Evolutionary conservation across 2,113 vertebrate species (phyloP).

Genomic region (Saccopteryx bilineata): DNA sequence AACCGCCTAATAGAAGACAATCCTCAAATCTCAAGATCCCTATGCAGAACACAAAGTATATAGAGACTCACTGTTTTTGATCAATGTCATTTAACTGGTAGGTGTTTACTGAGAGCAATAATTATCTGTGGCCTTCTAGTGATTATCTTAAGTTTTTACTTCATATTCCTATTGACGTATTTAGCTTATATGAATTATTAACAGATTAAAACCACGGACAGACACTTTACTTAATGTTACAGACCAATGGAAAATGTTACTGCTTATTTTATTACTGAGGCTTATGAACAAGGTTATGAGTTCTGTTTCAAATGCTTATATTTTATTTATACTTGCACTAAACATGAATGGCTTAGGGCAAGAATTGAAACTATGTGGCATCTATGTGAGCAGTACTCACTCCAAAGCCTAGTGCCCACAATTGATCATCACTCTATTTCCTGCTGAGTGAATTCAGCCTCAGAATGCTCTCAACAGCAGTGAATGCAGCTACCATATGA

Average conservation of each 20-base stretch:
- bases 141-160: conserved; percentile 36
- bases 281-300: background rate
- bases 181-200: conserved; percentile 48
- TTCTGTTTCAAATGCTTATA: conserved; percentile 22
- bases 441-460: background rate
- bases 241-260: conserved; percentile 1
- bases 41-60: background rate
- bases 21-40: background rate
- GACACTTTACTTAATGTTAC: background rate
- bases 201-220: background rate
- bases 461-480: background rate
- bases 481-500: background rate
- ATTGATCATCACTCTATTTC: conserved; percentile 1
- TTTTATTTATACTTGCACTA: conserved; percentile 59
- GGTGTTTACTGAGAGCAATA: background rate
- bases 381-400: background rate
- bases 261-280: background rate
- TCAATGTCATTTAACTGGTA: conserved; percentile 11
- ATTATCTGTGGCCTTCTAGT: background rate
- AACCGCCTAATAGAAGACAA: background rate
- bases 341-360: conserved; percentile 16
- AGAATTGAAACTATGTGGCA: background rate
- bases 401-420: background rate
- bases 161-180: background rate
- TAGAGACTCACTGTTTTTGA: background rate